Evolutionary conservation across 2,888 invertebrate species (phyloP).

Genomic region (Herminia tarsipennalis): DNA sequence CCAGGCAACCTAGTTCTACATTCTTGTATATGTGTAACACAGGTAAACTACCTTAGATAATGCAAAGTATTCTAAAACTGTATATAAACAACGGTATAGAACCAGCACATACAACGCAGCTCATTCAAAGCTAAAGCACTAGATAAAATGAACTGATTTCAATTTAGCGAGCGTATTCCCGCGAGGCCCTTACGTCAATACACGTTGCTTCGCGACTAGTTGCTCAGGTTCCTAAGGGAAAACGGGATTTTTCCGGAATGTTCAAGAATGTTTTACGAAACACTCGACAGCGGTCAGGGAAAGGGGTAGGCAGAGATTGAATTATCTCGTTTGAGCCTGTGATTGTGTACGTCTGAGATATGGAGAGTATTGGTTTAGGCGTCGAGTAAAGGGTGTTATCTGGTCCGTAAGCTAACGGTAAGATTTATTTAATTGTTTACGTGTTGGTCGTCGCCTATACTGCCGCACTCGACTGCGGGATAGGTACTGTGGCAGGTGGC

Average conservation of each 20-base stretch:
- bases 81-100: not conserved
- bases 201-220: not conserved
- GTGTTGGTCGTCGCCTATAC: too few relatives aligned
- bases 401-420: too few relatives aligned
- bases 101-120: too few relatives aligned
- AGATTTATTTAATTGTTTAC: too few relatives aligned
- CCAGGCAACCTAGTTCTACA: too few relatives aligned
- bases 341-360: not conserved
- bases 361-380: conserved; percentile 1
- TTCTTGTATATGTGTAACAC: too few relatives aligned
- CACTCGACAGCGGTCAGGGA: not conserved
- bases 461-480: too few relatives aligned
- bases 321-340: conserved; percentile 1
- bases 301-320: not conserved
- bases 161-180: not conserved
- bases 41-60: too few relatives aligned
- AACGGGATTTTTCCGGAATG: not conserved
- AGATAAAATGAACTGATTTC: conserved; percentile 6
- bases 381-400: too few relatives aligned
- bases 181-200: conserved; percentile 1
- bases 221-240: not conserved
- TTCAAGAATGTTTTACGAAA: not conserved
- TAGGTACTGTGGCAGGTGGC: too few relatives aligned
- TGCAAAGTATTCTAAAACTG: too few relatives aligned
- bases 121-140: not conserved